Percentiles rank a stretch among this genome's conserved stretches.
phyloP scores from a whole-genome alignment of 2,113 vertebrate genomes.

The Dendrocopos noguchii region DNA sequence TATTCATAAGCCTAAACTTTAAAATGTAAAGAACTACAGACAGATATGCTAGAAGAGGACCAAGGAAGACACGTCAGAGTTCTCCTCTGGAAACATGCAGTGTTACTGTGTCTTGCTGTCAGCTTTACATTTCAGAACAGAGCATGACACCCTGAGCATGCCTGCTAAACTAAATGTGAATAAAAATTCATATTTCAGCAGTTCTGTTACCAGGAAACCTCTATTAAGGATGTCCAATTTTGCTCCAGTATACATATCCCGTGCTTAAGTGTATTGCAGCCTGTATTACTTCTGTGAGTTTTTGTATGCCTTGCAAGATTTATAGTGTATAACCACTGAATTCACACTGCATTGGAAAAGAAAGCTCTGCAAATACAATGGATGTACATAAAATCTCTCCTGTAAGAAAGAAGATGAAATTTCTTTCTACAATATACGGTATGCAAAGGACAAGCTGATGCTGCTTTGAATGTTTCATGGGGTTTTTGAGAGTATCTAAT shows the following conservation, averaged over 20 bases:
- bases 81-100: not conserved
- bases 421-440: not conserved
- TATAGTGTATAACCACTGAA: not conserved
- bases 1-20: not conserved
- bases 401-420: not conserved
- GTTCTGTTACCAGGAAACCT: slow-evolving; percentile 10
- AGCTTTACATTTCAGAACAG: not conserved
- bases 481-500: not conserved
- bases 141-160: not conserved
- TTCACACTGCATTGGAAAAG: not conserved
- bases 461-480: not conserved
- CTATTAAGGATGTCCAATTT: not conserved
- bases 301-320: slow-evolving; percentile 3
- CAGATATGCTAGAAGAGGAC: not conserved
- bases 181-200: slow-evolving; percentile 25
- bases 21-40: not conserved
- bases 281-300: not conserved
- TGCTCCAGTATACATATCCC: not conserved
- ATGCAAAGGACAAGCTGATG: not conserved
- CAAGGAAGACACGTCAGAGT: not conserved
- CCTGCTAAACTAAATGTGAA: not conserved
- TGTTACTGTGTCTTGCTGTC: not conserved
- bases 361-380: not conserved
- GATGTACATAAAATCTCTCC: not conserved
- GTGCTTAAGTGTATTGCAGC: not conserved